phyloP scores from a whole-genome alignment of 2,888 invertebrate genomes.

The Saturnia japonica region DNA sequence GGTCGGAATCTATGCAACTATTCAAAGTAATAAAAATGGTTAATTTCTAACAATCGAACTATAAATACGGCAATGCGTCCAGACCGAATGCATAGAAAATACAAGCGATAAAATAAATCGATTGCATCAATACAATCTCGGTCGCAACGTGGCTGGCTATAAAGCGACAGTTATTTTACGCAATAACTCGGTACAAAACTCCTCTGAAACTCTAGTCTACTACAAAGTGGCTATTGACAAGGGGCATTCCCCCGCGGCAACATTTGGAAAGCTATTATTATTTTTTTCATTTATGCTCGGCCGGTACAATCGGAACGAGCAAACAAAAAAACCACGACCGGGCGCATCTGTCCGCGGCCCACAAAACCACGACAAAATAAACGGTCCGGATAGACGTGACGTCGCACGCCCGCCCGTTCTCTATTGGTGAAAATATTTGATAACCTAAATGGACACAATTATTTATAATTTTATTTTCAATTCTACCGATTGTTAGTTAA shows the following conservation, averaged over 20 bases:
- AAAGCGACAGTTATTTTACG: background rate
- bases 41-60: background rate
- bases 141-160: background rate
- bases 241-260: background rate
- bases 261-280: background rate
- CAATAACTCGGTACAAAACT: background rate
- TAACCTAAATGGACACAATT: background rate
- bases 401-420: background rate
- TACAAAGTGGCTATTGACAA: constrained; percentile 1
- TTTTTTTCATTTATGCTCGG: background rate
- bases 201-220: background rate
- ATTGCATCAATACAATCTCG: background rate
- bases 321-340: background rate
- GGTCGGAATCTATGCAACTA: background rate
- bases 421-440: background rate
- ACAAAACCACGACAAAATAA: background rate
- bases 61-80: background rate
- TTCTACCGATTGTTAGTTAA: background rate
- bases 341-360: constrained; percentile 1
- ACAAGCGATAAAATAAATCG: background rate
- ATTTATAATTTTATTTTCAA: background rate
- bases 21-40: background rate
- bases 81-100: background rate
- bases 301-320: constrained; percentile 1
- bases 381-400: background rate